Percentiles rank a stretch among this genome's conserved stretches.
These are phyloP conservation scores for Lacanobia oleracea DNA, from an alignment of 2,888 invertebrate genomes.

Conservation along the genomic window DNA sequence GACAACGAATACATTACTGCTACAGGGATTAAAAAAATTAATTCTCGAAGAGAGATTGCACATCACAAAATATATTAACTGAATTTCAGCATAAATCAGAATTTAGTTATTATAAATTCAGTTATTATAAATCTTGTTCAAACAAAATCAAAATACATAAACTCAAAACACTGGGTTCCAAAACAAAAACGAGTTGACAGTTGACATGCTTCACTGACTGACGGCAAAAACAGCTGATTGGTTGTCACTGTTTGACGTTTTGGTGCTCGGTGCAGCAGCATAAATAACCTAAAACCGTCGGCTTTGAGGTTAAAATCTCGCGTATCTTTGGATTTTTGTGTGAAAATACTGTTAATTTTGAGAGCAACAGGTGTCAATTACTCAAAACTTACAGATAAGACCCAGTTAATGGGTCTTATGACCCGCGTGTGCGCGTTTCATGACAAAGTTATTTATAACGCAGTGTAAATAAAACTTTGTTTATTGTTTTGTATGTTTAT, in stretches of 20 bases:
- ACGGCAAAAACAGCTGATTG: constrained; percentile 54
- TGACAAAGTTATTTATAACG: constrained; percentile 53
- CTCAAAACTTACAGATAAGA: background rate
- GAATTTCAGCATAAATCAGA: no score
- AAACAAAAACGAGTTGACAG: background rate
- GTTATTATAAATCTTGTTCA: no score
- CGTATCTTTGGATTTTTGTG: constrained; percentile 36
- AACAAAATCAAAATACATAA: background rate
- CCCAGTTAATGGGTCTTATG: constrained; percentile 36
- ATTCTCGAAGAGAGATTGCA: no score
- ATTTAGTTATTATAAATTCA: no score
- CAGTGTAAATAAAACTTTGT: constrained; percentile 61
- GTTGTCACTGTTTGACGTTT: constrained; percentile 49
- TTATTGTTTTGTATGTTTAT: constrained; percentile 41
- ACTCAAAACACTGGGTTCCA: constrained; percentile 11
- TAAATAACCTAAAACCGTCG: constrained; percentile 72
- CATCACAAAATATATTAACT: no score
- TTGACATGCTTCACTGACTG: constrained; percentile 13
- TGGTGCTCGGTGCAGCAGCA: constrained; percentile 27
- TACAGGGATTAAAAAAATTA: no score
- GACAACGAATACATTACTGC: no score
- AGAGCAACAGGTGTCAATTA: constrained; percentile 6
- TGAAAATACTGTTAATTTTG: constrained; percentile 33
- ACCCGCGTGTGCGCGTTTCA: constrained; percentile 41
- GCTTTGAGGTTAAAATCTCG: constrained; percentile 63